These are phyloP conservation scores for Stegastes partitus DNA, from an alignment of 2,113 vertebrate genomes.

Conservation along the genomic window DNA sequence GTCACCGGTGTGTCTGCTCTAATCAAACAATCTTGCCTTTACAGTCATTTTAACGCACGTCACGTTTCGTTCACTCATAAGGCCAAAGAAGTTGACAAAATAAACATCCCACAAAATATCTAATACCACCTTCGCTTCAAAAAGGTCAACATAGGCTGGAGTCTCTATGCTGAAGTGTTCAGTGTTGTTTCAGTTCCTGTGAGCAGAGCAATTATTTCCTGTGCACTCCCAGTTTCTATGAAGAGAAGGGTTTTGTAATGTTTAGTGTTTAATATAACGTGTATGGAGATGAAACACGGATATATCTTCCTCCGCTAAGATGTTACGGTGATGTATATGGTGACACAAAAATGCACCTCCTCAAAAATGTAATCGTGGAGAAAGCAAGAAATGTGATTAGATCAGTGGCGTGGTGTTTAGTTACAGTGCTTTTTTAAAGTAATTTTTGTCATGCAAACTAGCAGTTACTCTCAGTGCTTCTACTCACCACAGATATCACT, in stretches of 20 bases:
- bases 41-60: constrained; percentile 3
- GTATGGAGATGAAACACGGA: neutral
- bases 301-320: neutral
- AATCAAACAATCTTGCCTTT: neutral
- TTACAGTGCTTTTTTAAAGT: neutral
- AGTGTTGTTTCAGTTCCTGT: neutral
- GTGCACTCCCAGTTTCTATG: constrained; percentile 3
- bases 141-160: neutral
- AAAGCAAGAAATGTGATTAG: no score
- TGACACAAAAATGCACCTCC: neutral
- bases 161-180: neutral
- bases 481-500: neutral
- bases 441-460: neutral
- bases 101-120: no score
- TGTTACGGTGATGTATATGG: no score
- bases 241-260: neutral
- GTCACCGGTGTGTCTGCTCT: neutral
- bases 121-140: neutral
- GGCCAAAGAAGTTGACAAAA: neutral
- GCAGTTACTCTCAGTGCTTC: neutral
- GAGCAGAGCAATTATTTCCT: neutral
- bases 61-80: neutral
- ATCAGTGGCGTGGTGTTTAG: no score
- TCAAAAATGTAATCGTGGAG: neutral
- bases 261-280: neutral